Base-by-base conservation (phyloP, 1,140 invertebrate species). In the Melanaphis sacchari region DNA sequence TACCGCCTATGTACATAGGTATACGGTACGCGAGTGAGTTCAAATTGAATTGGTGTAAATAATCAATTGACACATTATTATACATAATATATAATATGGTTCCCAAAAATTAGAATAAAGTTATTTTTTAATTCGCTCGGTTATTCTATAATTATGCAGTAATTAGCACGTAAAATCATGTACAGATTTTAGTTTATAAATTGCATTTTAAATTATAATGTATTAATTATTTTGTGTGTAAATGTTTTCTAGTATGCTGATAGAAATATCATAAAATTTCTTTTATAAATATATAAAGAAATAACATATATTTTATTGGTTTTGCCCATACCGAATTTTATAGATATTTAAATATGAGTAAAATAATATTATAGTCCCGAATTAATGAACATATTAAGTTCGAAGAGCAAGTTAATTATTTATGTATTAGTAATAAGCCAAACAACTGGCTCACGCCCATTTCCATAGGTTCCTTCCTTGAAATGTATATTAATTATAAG, bases 401-500 rank as follows among this genome's bases (percentile, higher is more conserved):
- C 5, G 11, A 76, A n/a, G 18, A 76, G 31, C 59, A 36, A 11
- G 15, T 18, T 76, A 66, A 31, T 76, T 76, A 76, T n/a, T 76
- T n/a, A 76, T n/a, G n/a, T 76, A n/a, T 66, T 66, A 66, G 18
- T 66, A n/a, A 66, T n/a, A 66, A 66, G n/a, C 59, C n/a, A 76
- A n/a, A 76, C 31, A 76, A 76, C 59, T 18, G 15, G 31, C 26
- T 76, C 59, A 76, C 59, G 2, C 59, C 59, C 31, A 76, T 18
- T 76, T 4, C 59, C n/a, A 76, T 36, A 76, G 31, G 31, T 36
- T 76, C 9, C 59, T 76, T 76, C 59, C 15, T 76, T 76, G 59
- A 76, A 76, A 76, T 76, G n/a, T 76, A 76, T 76, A 76, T n/a
- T 76, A 76, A 76, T 76, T 76, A 76, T 76, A 36, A 76, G 31